Base-by-base conservation (phyloP, 2,888 invertebrate genomes). In the Ochropleura plecta region DNA sequence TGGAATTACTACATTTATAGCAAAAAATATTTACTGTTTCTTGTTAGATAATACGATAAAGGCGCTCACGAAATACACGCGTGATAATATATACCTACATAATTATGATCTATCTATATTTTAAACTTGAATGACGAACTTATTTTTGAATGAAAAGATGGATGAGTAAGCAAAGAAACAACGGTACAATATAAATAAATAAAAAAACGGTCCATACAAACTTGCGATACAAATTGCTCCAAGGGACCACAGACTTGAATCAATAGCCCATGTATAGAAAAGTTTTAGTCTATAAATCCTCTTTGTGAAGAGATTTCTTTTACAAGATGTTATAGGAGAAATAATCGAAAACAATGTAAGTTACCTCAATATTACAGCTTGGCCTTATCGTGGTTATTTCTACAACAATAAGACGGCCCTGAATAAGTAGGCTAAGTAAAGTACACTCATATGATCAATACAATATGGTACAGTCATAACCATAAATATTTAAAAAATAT, bases 11-110 rank as follows among this genome's bases (percentile, higher is more conserved):
- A 57, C 40, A 30, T 30, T 1, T 60, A 53, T 40, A 68, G 20
- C 16, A 49, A 44, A 62, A 60, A n/a, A 59, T 59, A 67, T 70
- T 60, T 57, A 53, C n/a, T 66, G 40, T 65, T 67, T 70, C 20
- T 78, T 64, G 49, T 73, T 64, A 57, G 73, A 70, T 82, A 82
- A 82, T 46, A 57, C n/a, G 78, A 81, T 81, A 78, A 49, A 60
- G 16, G 12, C 44, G 66, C 6, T 20, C 82, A 81, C 73, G 73
- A 20, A 8, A 49, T 10, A 51, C 5, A 16, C 49, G 73, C 73
- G 66, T 81, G 80, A 62, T 62, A 53, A 20, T 57, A 18, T 42
- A 74, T 0, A 30, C 30, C 1, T n/a, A n/a, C n/a, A 30, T 30
- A 30, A 30, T 30, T 16, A 42, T 42, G 10, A 74, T 69, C 2